Conservation (phyloP, 2,797 vertebrate species). For the Nannoperca australis region DNA sequence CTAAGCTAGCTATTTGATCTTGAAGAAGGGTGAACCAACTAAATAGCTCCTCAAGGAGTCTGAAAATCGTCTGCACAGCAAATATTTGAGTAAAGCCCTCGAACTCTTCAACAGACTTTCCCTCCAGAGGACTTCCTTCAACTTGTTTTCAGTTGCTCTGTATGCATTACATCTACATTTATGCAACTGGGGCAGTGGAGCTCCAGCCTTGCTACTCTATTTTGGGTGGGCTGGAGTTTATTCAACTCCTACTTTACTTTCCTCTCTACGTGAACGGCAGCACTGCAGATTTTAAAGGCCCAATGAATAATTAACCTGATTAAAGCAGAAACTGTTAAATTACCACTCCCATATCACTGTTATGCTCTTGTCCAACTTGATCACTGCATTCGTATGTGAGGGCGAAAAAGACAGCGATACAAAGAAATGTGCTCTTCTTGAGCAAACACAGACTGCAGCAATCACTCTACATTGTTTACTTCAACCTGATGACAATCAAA, state of each 20-base stretch:
- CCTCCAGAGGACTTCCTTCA: slow-evolving; percentile 26
- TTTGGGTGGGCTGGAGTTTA: slow-evolving; percentile 41
- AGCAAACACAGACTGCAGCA: slow-evolving; percentile 5
- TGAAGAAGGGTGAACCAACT: neutral
- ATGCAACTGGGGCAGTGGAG: slow-evolving; percentile 64
- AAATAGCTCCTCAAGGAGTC: slow-evolving; percentile 12
- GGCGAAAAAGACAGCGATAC: neutral
- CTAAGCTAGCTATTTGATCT: slow-evolving; percentile 1
- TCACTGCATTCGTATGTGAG: neutral
- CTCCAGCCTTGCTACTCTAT: slow-evolving; percentile 43
- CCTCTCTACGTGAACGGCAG: slow-evolving; percentile 24
- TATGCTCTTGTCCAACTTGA: neutral
- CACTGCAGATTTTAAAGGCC: neutral
- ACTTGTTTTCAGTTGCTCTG: slow-evolving; percentile 28
- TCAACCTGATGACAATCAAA: slow-evolving; percentile 11
- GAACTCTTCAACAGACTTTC: slow-evolving; percentile 11
- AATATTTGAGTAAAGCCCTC: slow-evolving; percentile 18
- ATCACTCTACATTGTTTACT: slow-evolving; percentile 7
- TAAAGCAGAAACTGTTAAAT: neutral
- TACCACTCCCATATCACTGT: neutral
- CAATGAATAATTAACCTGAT: neutral
- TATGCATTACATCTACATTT: slow-evolving; percentile 41
- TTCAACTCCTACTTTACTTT: slow-evolving; percentile 32
- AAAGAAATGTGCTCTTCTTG: neutral
- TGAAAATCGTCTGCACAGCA: slow-evolving; percentile 27